Evolutionary conservation across 2,888 invertebrate genomes (phyloP), one percentile per base, ranked within the genome.

Genomic region (Caenorhabditis sp.): DNA sequence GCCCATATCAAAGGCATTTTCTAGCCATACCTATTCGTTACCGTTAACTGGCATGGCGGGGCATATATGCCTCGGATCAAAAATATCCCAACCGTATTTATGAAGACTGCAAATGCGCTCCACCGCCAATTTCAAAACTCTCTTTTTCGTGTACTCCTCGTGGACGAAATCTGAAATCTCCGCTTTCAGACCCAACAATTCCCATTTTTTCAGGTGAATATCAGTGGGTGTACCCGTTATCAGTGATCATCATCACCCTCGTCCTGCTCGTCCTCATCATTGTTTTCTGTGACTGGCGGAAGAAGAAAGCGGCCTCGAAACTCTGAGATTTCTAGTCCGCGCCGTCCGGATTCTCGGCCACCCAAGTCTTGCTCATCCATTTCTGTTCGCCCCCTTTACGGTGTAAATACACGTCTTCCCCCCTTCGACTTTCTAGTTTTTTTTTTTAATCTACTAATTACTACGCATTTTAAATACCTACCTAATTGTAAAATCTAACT

Each of bases 201-300:
- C 22, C 24, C 51, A 37, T 8, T 47, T 2, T 68, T 86, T 26
- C 80, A 88, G 88, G 84, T 70, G 82, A 80, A 60, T 82, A 71
- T 62, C 74, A 85, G n/a, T 89, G 88, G 88, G 55, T 89, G 5
- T 78, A 79, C 24, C 89, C 89, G 15, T 79, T 89, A 0, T 67
- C 62, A n/a, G 77, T 88, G 18, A 89, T 89, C 64, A 4, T 88
- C 13, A 56, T 82, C 35, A 86, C 78, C 20, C 68, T 89, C 20
- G 26, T 87, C 18, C 60, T 86, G 0, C 80, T 88, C 28, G 68
- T 79, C 37, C 13, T 84, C 35, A 85, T 87, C 68, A 89, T 89
- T 55, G n/a, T 86, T 40, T 24, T 82, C 24, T 89, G 89, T 62
- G 89, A 89, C 70, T 79, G 84, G 65, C 80, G 86, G 26, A 86